Percentiles rank a stretch among this genome's conserved stretches.
Evolutionary conservation across 2,888 invertebrate genomes (phyloP).

Genomic region (Dascillus cervinus): DNA sequence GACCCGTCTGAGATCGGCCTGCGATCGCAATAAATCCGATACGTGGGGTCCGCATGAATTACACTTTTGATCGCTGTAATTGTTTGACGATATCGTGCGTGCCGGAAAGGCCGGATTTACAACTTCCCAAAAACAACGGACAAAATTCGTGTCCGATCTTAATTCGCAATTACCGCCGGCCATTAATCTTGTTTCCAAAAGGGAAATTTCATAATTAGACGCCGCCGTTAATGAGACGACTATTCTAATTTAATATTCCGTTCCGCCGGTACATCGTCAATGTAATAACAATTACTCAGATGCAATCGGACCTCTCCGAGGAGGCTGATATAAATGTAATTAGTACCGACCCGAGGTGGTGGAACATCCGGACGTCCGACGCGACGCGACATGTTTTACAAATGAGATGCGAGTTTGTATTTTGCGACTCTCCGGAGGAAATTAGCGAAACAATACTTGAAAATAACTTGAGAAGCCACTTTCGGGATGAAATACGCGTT

Average conservation of each 20-base stretch:
- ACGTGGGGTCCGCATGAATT: conserved; percentile 36
- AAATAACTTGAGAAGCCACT: conserved; percentile 15
- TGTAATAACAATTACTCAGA: conserved; percentile 23
- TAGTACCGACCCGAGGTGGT: conserved; percentile 18
- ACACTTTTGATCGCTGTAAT: conserved; percentile 36
- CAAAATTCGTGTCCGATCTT: conserved; percentile 5
- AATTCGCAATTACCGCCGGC: conserved; percentile 18
- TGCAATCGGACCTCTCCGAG: conserved; percentile 15
- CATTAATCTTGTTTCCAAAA: conserved; percentile 24
- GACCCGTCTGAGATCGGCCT: conserved; percentile 17
- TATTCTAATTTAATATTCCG: conserved; percentile 21
- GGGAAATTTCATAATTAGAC: conserved; percentile 22
- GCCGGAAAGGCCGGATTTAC: conserved; percentile 26
- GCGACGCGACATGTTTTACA: conserved; percentile 22
- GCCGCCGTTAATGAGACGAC: conserved; percentile 20
- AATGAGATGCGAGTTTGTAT: conserved; percentile 20
- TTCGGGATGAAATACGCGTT: conserved; percentile 16
- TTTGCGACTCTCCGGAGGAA: conserved; percentile 18
- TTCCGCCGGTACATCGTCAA: conserved; percentile 16
- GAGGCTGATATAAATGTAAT: conserved; percentile 23
- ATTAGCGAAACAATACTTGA: conserved; percentile 23
- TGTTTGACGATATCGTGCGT: conserved; percentile 34
- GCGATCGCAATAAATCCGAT: conserved; percentile 27
- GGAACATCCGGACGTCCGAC: conserved; percentile 18
- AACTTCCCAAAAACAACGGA: conserved; percentile 24